Percentiles rank a stretch among this genome's conserved stretches.
These are phyloP conservation scores for Thinocorus orbignyianus DNA, from an alignment of 2,113 vertebrate genomes.

Conservation along the genomic window DNA sequence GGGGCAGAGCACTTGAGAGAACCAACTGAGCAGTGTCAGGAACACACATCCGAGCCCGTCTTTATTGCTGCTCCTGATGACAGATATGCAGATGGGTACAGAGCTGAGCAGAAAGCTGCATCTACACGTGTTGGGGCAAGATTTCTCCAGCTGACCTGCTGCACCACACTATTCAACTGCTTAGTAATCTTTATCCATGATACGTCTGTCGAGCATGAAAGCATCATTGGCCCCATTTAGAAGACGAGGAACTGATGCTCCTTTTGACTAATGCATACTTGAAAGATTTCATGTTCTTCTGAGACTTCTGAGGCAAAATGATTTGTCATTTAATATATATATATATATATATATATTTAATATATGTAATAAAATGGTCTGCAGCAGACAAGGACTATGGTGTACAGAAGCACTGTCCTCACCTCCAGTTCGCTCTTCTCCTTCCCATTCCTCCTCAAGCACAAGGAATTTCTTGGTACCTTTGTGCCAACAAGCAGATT, in stretches of 20 bases:
- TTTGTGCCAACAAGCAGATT: not conserved
- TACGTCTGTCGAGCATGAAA: not conserved
- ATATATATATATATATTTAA: no score
- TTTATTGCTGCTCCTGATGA: constrained; percentile 10
- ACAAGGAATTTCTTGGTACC: not conserved
- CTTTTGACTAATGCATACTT: not conserved
- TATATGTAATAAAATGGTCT: no score
- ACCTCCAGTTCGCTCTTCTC: not conserved
- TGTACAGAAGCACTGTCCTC: not conserved
- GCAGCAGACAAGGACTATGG: not conserved
- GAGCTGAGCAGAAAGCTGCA: not conserved
- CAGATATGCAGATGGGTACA: not conserved
- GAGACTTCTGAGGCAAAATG: not conserved
- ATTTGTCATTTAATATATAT: no score
- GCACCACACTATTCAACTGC: not conserved
- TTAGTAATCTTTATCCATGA: not conserved
- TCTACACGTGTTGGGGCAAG: not conserved
- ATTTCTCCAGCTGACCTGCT: constrained; percentile 26
- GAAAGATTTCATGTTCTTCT: not conserved
- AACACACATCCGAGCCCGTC: not conserved
- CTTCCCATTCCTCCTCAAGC: not conserved
- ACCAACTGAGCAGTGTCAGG: constrained; percentile 2
- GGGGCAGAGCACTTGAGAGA: not conserved
- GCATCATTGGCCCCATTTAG: not conserved
- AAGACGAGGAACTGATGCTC: not conserved